A percentile compares a stretch with the other conserved stretches of the same genome.
Conservation (phyloP, 1,140 invertebrate species). For the Doryteuthis pealeii region DNA sequence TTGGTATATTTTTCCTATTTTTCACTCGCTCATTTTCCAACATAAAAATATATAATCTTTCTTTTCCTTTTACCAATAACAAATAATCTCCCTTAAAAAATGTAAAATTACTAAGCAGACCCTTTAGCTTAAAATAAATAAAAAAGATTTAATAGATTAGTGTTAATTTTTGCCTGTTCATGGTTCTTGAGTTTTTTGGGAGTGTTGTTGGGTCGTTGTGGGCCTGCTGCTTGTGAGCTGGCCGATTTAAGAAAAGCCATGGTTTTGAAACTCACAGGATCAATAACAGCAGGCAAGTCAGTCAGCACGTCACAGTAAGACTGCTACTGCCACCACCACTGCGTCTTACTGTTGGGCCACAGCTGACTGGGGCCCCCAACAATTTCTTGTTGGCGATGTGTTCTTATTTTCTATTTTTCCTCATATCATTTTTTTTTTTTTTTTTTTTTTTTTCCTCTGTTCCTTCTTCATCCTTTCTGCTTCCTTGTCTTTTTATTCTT, state of each 20-base stretch:
- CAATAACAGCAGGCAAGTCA: conserved; percentile 7
- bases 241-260: background rate
- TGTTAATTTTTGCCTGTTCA: conserved; percentile 5
- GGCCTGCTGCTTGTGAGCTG: background rate
- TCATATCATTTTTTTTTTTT: conserved; percentile 7
- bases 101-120: too few relatives aligned
- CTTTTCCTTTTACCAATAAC: too few relatives aligned
- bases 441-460: conserved; percentile 12
- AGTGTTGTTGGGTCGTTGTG: background rate
- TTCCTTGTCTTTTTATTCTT: conserved; percentile 11
- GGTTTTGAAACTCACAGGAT: background rate
- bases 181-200: conserved; percentile 8
- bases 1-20: too few relatives aligned
- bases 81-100: too few relatives aligned
- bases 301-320: conserved; percentile 9
- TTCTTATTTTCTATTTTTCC: conserved; percentile 12
- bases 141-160: too few relatives aligned
- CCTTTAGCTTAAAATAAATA: too few relatives aligned
- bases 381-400: conserved; percentile 34
- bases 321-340: background rate
- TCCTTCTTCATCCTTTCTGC: conserved; percentile 4
- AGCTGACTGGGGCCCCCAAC: conserved; percentile 17
- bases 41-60: too few relatives aligned
- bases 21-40: too few relatives aligned
- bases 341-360: conserved; percentile 4